phyloP scores from a whole-genome alignment of 2,797 vertebrate genomes.

The Prunella strophiata region DNA sequence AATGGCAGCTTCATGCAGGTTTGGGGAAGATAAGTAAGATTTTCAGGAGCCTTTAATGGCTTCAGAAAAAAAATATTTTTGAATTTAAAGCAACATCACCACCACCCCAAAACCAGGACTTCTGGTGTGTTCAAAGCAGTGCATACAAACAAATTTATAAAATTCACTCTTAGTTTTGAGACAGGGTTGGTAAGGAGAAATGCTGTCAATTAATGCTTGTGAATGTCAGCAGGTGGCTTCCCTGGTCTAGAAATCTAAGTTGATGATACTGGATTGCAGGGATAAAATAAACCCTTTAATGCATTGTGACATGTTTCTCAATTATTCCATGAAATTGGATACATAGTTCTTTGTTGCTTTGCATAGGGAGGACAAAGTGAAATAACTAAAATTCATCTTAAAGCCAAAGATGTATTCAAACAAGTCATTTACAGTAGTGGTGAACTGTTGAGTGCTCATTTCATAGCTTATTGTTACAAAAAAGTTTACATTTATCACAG shows the following conservation, averaged over 20 bases:
- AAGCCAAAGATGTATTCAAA: neutral
- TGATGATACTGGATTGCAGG: neutral
- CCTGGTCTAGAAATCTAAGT: neutral
- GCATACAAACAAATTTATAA: neutral
- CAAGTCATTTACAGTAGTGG: neutral
- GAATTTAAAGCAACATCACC: neutral
- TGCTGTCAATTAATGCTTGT: neutral
- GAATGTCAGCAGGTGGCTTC: conserved; percentile 40
- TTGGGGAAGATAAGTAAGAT: neutral
- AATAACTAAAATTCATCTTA: neutral
- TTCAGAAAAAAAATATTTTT: neutral
- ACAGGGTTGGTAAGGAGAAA: neutral
- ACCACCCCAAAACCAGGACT: neutral
- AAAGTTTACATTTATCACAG: neutral
- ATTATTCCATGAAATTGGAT: neutral
- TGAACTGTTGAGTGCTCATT: neutral
- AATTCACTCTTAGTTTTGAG: neutral
- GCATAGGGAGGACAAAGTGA: neutral
- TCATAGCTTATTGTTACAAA: neutral
- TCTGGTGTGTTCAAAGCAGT: neutral
- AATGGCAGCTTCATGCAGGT: neutral
- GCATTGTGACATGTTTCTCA: neutral
- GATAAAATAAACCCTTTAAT: neutral
- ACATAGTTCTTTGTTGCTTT: neutral
- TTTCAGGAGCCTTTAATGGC: neutral